Percentiles rank a stretch among this genome's conserved stretches.
phyloP scores from a whole-genome alignment of 2,888 invertebrate species.

The Conchocele bisecta region DNA sequence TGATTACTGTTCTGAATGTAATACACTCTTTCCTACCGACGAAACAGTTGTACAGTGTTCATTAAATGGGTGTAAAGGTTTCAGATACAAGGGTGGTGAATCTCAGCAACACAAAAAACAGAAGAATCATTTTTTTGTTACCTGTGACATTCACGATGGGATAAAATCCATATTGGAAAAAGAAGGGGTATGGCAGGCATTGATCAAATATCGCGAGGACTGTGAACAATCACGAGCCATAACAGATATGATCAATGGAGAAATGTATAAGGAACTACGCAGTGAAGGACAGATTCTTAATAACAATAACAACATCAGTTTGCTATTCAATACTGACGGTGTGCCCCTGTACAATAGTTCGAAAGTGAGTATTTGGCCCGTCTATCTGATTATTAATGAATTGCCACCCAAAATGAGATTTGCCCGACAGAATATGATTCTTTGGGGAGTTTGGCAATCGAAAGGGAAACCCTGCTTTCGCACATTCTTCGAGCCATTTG shows the following conservation, averaged over 20 bases:
- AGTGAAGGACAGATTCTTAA: no score
- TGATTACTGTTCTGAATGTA: slow-evolving; percentile 3
- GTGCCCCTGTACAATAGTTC: slow-evolving; percentile 14
- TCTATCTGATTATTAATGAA: slow-evolving; percentile 14
- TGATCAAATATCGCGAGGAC: no score
- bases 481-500: slow-evolving; percentile 7
- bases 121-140: background rate
- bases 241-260: no score
- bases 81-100: background rate
- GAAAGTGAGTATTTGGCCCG: slow-evolving; percentile 18
- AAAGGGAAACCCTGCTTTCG: slow-evolving; percentile 7
- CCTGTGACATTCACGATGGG: background rate
- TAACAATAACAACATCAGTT: no score
- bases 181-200: no score
- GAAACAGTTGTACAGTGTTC: background rate
- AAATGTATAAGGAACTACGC: no score
- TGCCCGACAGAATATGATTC: background rate
- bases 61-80: background rate
- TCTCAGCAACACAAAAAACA: slow-evolving; percentile 1
- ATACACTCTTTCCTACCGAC: background rate
- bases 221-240: no score
- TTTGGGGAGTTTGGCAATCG: slow-evolving; percentile 20
- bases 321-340: slow-evolving; percentile 13
- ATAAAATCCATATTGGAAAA: no score
- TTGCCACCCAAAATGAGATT: slow-evolving; percentile 10